A percentile compares a stretch with the other conserved stretches of the same genome.
phyloP scores from a whole-genome alignment of 2,113 vertebrate species.

The Octodon degus region DNA sequence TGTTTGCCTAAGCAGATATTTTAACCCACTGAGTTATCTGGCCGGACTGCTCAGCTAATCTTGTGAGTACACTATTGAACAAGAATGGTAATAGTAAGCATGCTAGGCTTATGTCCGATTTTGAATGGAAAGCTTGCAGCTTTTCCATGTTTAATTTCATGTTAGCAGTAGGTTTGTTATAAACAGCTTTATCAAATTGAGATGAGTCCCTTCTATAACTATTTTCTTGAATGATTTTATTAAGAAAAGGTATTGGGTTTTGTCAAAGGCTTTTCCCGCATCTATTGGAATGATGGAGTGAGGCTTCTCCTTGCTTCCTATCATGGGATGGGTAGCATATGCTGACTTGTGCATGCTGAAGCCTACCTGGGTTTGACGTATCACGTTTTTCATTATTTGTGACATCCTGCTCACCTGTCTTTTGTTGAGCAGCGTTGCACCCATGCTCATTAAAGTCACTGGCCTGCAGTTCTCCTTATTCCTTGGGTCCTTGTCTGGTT shows the following conservation, averaged over 20 bases:
- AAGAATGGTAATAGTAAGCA: neutral
- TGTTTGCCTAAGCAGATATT: no score
- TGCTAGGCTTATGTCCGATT: neutral
- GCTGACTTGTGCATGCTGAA: neutral
- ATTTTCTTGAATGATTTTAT: neutral
- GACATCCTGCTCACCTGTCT: neutral
- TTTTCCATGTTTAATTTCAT: neutral
- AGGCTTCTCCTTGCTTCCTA: neutral
- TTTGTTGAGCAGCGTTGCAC: neutral
- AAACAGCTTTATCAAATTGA: neutral
- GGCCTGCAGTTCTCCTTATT: neutral
- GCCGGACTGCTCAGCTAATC: neutral
- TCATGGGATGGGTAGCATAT: neutral
- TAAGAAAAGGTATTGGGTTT: neutral
- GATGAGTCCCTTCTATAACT: neutral
- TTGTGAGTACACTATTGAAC: neutral
- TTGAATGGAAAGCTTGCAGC: neutral
- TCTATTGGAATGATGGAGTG: neutral
- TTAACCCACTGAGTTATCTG: no score
- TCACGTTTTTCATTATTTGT: neutral
- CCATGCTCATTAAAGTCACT: neutral
- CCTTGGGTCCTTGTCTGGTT: neutral
- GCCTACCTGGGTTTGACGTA: neutral
- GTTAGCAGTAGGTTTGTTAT: neutral
- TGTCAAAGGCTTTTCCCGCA: neutral